Evolutionary conservation across 1,140 invertebrate genomes (phyloP).

Genomic region (Nautilus pompilius): DNA sequence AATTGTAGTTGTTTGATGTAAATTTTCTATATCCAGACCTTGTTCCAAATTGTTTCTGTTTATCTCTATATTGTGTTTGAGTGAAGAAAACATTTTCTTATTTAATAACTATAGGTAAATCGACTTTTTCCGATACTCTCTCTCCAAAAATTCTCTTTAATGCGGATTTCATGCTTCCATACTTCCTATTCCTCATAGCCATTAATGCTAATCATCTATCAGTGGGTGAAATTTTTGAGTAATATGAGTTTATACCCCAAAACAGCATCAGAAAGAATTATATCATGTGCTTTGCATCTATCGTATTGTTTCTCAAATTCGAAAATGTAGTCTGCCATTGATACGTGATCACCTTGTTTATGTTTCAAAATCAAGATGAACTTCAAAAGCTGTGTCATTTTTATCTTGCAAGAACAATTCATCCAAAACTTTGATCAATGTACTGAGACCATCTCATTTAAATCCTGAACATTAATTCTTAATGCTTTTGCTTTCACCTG

Average conservation of each 20-base stretch:
- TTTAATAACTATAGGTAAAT: neutral
- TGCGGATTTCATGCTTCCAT: constrained; percentile 5
- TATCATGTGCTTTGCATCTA: neutral
- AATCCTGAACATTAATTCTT: too few species aligned
- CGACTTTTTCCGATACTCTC: neutral
- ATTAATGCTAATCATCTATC: constrained; percentile 2
- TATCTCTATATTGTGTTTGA: neutral
- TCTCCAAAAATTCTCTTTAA: constrained; percentile 5
- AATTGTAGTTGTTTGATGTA: neutral
- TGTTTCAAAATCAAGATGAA: neutral
- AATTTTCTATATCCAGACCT: neutral
- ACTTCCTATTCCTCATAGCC: neutral
- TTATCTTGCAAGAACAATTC: too few species aligned
- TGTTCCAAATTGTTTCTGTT: too few species aligned
- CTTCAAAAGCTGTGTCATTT: neutral
- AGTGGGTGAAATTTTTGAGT: neutral
- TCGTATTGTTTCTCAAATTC: constrained; percentile 5
- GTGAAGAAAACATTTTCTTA: neutral
- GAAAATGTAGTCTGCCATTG: neutral
- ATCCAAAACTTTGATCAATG: too few species aligned
- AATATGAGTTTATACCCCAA: constrained; percentile 3
- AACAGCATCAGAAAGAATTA: constrained; percentile 1
- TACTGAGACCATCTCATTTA: too few species aligned
- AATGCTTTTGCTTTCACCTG: too few species aligned
- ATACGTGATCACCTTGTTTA: neutral